phyloP scores from a whole-genome alignment of 2,888 invertebrate species.

The Cerastis leucographa region DNA sequence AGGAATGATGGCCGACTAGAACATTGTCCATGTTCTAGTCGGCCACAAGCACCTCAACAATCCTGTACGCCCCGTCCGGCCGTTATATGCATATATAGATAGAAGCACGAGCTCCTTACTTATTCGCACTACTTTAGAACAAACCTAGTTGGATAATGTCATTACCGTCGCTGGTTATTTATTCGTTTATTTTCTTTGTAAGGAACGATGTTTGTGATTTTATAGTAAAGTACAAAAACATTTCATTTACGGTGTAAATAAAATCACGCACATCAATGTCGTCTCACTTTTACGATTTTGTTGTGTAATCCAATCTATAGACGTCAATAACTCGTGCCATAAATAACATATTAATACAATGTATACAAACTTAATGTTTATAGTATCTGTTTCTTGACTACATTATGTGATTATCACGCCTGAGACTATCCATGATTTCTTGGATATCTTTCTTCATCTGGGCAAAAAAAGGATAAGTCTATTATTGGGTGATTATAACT shows the following conservation, averaged over 20 bases:
- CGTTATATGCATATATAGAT: background rate
- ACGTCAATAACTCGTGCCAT: constrained; percentile 5
- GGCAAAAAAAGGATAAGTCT: background rate
- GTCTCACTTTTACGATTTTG: constrained; percentile 29
- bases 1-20: background rate
- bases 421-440: background rate
- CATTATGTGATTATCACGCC: background rate
- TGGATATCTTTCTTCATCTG: background rate
- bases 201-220: background rate
- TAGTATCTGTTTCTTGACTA: constrained; percentile 3
- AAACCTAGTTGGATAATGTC: background rate
- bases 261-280: constrained; percentile 12
- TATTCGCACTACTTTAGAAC: background rate
- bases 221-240: background rate
- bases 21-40: background rate
- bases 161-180: background rate
- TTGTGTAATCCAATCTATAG: constrained; percentile 21
- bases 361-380: background rate
- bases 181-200: background rate
- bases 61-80: background rate
- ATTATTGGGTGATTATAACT: background rate
- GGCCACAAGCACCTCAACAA: background rate
- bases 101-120: background rate
- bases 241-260: background rate
- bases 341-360: constrained; percentile 15